A percentile compares a stretch with the other conserved stretches of the same genome.
Conservation (phyloP, 2,888 invertebrate species). For the Melipona beecheii region DNA sequence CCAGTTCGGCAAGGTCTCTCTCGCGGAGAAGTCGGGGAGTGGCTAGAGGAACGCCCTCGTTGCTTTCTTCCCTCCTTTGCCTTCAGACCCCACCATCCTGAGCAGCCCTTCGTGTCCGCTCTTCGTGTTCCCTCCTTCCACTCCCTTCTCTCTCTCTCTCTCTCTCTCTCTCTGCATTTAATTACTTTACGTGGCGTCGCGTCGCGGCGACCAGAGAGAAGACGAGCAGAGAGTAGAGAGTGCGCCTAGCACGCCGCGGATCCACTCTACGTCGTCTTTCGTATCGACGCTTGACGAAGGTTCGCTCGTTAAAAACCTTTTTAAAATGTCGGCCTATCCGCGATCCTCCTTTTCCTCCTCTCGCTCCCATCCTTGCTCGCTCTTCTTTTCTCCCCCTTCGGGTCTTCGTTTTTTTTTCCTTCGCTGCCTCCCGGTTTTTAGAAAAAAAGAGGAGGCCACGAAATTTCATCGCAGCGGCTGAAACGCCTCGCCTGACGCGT, state of each 20-base stretch:
- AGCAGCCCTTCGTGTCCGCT: conserved; percentile 56
- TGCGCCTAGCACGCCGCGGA: conserved; percentile 60
- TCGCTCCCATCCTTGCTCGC: background rate
- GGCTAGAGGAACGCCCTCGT: conserved; percentile 81
- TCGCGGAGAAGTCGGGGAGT: conserved; percentile 76
- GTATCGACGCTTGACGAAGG: conserved; percentile 71
- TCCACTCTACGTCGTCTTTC: conserved; percentile 66
- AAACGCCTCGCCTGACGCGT: too few relatives aligned
- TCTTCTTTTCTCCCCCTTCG: background rate
- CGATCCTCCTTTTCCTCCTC: background rate
- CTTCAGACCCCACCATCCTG: conserved; percentile 49
- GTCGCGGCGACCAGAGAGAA: background rate
- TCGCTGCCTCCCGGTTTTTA: too few relatives aligned
- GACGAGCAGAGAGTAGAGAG: conserved; percentile 31
- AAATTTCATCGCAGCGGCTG: background rate
- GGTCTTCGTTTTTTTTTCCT: background rate
- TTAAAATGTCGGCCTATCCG: conserved; percentile 64
- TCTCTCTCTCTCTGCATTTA: conserved; percentile 70
- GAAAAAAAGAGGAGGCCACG: background rate
- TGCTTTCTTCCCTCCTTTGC: conserved; percentile 70
- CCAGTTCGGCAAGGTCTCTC: conserved; percentile 65
- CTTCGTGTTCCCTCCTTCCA: too few relatives aligned
- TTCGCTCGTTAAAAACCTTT: conserved; percentile 68
- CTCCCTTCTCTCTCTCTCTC: too few relatives aligned
- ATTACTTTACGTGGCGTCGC: conserved; percentile 75